Conservation (phyloP, 64 coral and sea anemone genomes). For the Porites australiensis region DNA sequence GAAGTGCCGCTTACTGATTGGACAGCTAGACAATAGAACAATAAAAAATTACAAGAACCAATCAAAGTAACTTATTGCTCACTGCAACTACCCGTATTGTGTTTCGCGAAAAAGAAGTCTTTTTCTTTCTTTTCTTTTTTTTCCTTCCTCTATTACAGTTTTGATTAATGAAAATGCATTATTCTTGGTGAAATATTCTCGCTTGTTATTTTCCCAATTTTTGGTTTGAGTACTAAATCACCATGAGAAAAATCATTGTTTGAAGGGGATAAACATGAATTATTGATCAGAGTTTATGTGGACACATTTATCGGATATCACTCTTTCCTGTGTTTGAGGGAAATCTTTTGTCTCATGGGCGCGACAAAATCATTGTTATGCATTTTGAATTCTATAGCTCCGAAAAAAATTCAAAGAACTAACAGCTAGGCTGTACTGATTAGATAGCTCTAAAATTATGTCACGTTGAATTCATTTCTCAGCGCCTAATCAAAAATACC, state of each 20-base stretch:
- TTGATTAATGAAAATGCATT: not conserved
- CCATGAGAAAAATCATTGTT: not conserved
- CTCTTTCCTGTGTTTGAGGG: conserved; percentile 23
- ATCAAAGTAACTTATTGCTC: conserved; percentile 15
- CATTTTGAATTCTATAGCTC: conserved; percentile 38
- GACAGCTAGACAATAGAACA: not conserved
- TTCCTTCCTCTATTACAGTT: not conserved
- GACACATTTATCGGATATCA: conserved; percentile 46
- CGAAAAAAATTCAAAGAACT: not conserved
- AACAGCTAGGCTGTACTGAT: not conserved
- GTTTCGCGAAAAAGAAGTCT: not conserved
- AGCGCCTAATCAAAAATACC: conserved; percentile 23
- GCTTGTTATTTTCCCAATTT: not conserved
- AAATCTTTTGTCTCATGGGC: conserved; percentile 36
- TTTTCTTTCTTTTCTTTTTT: too few relatives aligned
- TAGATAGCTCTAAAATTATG: not conserved
- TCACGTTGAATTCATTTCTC: conserved; percentile 21
- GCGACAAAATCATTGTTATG: conserved; percentile 33
- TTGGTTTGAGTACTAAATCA: not conserved
- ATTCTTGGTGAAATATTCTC: not conserved
- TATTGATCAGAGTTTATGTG: conserved; percentile 20
- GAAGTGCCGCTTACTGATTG: conserved; percentile 57
- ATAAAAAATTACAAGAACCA: conserved; percentile 42
- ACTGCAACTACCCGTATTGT: conserved; percentile 46
- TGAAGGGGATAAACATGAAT: conserved; percentile 7